phyloP scores from a whole-genome alignment of 2,888 invertebrate species.

The Himalopsyche tibetana region DNA sequence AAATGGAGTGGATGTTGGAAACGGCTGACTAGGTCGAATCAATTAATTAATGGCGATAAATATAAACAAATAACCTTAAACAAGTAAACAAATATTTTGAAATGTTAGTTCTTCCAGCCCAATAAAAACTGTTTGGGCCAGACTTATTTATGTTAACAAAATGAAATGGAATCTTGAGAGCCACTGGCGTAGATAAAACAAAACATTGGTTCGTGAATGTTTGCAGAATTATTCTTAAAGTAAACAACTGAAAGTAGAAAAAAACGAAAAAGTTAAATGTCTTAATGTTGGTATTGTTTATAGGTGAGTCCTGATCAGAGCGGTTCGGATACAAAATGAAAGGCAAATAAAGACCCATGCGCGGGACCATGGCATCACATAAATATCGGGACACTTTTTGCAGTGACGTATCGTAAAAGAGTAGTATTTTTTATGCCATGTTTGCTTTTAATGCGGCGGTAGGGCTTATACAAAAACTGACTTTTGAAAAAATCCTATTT shows the following conservation, averaged over 20 bases:
- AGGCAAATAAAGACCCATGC: conserved; percentile 23
- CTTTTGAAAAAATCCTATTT: too few species aligned
- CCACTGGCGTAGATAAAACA: neutral
- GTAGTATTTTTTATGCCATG: neutral
- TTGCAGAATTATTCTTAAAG: neutral
- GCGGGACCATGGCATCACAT: conserved; percentile 15
- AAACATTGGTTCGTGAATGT: conserved; percentile 44
- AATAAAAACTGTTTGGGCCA: too few species aligned
- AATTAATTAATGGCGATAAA: too few species aligned
- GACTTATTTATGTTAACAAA: too few species aligned
- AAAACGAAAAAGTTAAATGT: conserved; percentile 11
- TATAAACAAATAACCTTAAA: too few species aligned
- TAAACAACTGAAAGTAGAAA: conserved; percentile 8
- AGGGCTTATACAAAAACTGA: too few species aligned
- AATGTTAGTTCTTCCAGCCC: too few species aligned
- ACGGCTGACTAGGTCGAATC: too few species aligned
- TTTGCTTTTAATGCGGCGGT: neutral
- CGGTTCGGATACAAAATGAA: conserved; percentile 18
- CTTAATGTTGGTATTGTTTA: conserved; percentile 44
- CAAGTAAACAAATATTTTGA: too few species aligned
- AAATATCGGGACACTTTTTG: neutral
- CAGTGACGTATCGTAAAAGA: neutral
- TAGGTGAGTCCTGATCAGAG: conserved; percentile 8
- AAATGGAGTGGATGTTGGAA: too few species aligned
- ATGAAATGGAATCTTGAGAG: neutral